Conservation (phyloP, 2,888 invertebrate species). For the Drosophila rubida region DNA sequence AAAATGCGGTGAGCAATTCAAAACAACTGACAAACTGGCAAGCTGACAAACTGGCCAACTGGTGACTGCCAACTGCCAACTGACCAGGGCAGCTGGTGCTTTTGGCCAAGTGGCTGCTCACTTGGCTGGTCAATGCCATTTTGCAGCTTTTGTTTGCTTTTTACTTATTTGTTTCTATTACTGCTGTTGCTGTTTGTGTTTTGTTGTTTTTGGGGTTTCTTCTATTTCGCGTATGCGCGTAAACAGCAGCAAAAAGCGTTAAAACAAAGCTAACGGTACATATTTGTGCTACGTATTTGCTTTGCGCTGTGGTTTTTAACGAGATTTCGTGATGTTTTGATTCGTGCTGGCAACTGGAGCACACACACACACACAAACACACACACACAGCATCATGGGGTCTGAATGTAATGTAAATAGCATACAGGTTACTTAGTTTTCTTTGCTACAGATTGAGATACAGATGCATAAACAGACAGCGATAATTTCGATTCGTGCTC, state of each 20-base stretch:
- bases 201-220: constrained; percentile 24
- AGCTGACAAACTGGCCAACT: constrained; percentile 25
- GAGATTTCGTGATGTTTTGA: constrained; percentile 67
- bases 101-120: constrained; percentile 49
- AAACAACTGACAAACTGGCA: constrained; percentile 30
- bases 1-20: constrained; percentile 23
- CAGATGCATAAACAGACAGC: constrained; percentile 8
- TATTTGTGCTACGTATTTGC: constrained; percentile 52
- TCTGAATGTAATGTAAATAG: constrained; percentile 35
- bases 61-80: constrained; percentile 3
- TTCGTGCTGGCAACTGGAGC: constrained; percentile 54
- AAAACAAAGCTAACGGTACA: constrained; percentile 66
- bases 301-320: constrained; percentile 60
- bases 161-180: constrained; percentile 18
- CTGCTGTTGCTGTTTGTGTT: constrained; percentile 15
- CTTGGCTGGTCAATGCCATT: constrained; percentile 78
- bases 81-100: constrained; percentile 29
- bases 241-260: constrained; percentile 29
- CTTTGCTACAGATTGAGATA: neutral
- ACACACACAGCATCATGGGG: constrained; percentile 16
- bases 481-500: constrained; percentile 1
- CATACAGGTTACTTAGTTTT: neutral
- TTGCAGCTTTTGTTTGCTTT: constrained; percentile 43
- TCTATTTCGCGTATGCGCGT: constrained; percentile 33
- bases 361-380: constrained; percentile 30